Percentiles rank a stretch among this genome's conserved stretches.
Conservation (phyloP, 2,113 vertebrate species). For the Anhinga rufa region DNA sequence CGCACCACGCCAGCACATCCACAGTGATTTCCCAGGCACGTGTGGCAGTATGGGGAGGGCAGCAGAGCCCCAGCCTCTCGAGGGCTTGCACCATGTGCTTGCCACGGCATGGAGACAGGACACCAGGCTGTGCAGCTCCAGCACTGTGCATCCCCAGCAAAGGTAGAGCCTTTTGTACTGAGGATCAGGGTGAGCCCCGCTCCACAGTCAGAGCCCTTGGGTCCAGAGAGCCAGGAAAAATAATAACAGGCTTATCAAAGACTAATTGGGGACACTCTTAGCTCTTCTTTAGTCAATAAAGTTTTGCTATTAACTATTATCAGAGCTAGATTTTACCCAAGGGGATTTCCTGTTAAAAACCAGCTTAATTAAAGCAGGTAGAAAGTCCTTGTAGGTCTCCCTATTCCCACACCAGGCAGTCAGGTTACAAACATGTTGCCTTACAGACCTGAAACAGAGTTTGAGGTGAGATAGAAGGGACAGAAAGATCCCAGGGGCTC, state of each 20-base stretch:
- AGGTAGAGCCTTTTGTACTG: neutral
- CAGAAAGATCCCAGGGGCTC: neutral
- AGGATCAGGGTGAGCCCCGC: neutral
- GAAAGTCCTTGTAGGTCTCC: neutral
- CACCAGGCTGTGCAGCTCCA: neutral
- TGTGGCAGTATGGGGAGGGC: fast-evolving
- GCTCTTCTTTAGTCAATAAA: neutral
- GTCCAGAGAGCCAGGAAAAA: neutral
- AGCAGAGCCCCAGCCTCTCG: neutral
- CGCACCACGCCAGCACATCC: neutral
- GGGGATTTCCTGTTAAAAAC: neutral
- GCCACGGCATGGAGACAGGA: neutral
- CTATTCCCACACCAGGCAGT: neutral
- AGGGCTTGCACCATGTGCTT: neutral
- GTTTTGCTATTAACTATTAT: neutral
- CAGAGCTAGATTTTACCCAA: neutral
- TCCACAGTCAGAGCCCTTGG: neutral
- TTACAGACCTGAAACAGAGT: neutral
- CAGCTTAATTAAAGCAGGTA: neutral
- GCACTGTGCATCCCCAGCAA: neutral
- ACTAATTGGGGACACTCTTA: neutral
- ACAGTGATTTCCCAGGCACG: neutral
- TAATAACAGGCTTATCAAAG: neutral
- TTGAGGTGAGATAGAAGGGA: neutral
- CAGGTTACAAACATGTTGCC: fast-evolving